A percentile compares a stretch with the other conserved stretches of the same genome.
Evolutionary conservation across 2,888 invertebrate genomes (phyloP).

Genomic region (Trisateles emortualis): DNA sequence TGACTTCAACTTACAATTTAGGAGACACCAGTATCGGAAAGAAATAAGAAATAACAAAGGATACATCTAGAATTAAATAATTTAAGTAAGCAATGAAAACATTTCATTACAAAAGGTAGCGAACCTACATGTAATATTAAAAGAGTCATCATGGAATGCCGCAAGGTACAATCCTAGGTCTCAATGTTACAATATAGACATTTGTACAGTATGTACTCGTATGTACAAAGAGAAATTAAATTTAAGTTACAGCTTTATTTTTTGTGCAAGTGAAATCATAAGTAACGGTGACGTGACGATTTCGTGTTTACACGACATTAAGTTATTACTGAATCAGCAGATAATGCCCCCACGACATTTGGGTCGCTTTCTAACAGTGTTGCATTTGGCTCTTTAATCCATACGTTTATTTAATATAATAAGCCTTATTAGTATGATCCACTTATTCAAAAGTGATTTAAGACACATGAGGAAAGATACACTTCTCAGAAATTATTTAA

Average conservation of each 20-base stretch:
- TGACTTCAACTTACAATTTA: no score
- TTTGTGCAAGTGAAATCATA: conserved; percentile 27
- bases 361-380: conserved; percentile 42
- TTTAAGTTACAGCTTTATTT: background rate
- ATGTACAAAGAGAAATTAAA: background rate
- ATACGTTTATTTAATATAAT: background rate
- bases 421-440: background rate
- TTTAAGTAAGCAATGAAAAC: no score
- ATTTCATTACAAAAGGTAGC: no score
- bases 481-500: conserved; percentile 5
- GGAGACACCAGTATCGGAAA: no score
- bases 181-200: background rate
- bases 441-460: background rate
- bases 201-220: no score
- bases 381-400: conserved; percentile 8
- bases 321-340: conserved; percentile 37
- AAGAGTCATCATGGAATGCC: background rate
- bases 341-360: conserved; percentile 25
- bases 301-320: conserved; percentile 27
- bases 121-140: no score
- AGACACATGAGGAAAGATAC: background rate
- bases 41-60: no score
- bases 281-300: conserved; percentile 13
- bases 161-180: background rate
- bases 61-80: no score